A percentile compares a stretch with the other conserved stretches of the same genome.
These are phyloP conservation scores for Eupsittula cactorum DNA, from an alignment of 2,113 vertebrate species.

Conservation along the genomic window DNA sequence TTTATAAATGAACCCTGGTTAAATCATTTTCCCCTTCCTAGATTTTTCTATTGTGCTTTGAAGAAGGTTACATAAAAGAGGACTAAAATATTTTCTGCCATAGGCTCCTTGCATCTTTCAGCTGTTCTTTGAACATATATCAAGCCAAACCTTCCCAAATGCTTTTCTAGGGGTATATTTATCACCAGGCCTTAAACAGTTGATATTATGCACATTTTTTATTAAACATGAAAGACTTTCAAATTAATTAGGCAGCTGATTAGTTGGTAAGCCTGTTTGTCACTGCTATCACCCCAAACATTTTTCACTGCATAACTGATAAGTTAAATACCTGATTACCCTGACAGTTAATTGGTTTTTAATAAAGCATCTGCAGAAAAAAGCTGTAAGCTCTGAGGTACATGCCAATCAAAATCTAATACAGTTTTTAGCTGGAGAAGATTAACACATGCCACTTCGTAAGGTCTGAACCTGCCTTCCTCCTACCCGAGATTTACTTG, in stretches of 20 bases:
- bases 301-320: conserved; percentile 38
- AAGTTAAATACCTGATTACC: conserved; percentile 57
- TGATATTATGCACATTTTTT: conserved; percentile 23
- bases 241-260: conserved; percentile 55
- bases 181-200: neutral
- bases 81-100: neutral
- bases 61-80: neutral
- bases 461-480: neutral
- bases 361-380: conserved; percentile 10
- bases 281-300: conserved; percentile 37
- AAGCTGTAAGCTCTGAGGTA: neutral
- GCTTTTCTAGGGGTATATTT: conserved; percentile 1
- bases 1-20: neutral
- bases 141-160: neutral
- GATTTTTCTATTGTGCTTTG: conserved; percentile 4
- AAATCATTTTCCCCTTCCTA: neutral
- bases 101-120: neutral
- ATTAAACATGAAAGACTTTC: conserved; percentile 48
- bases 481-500: neutral
- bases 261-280: conserved; percentile 39
- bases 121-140: neutral
- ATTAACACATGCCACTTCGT: neutral
- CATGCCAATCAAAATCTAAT: conserved; percentile 28
- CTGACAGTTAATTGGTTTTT: conserved; percentile 58
- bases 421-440: neutral